phyloP scores from a whole-genome alignment of 2,888 invertebrate genomes.

The Phasia obesa region DNA sequence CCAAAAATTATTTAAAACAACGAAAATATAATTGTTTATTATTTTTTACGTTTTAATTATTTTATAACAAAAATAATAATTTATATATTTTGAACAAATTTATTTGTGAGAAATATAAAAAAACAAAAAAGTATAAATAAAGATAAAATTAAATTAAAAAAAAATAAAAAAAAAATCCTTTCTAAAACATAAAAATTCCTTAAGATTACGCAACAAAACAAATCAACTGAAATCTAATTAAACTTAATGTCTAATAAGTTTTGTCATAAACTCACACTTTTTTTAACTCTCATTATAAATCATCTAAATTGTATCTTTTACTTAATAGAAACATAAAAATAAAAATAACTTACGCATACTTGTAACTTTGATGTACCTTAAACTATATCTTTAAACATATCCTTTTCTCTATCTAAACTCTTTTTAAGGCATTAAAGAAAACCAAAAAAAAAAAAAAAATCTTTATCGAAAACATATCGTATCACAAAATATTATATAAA shows the following conservation, averaged over 20 bases:
- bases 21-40: constrained; percentile 64
- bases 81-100: constrained; percentile 19
- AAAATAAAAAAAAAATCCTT: not conserved
- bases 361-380: constrained; percentile 75
- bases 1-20: constrained; percentile 67
- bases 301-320: constrained; percentile 29
- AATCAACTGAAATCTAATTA: constrained; percentile 11
- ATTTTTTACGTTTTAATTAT: constrained; percentile 44
- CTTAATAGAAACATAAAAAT: constrained; percentile 26
- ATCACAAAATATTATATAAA: constrained; percentile 4
- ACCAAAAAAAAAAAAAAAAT: constrained; percentile 37
- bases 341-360: constrained; percentile 58
- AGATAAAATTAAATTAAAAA: not conserved
- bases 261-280: not conserved
- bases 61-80: constrained; percentile 49
- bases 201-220: constrained; percentile 18
- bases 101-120: not conserved
- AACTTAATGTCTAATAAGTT: constrained; percentile 62
- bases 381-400: constrained; percentile 62
- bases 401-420: constrained; percentile 50
- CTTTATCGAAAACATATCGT: constrained; percentile 56
- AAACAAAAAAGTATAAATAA: not conserved
- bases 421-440: constrained; percentile 37
- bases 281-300: constrained; percentile 25
- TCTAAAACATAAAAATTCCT: not conserved